These are phyloP conservation scores for Maccullochella peelii DNA, from an alignment of 2,113 vertebrate species.

Conservation along the genomic window DNA sequence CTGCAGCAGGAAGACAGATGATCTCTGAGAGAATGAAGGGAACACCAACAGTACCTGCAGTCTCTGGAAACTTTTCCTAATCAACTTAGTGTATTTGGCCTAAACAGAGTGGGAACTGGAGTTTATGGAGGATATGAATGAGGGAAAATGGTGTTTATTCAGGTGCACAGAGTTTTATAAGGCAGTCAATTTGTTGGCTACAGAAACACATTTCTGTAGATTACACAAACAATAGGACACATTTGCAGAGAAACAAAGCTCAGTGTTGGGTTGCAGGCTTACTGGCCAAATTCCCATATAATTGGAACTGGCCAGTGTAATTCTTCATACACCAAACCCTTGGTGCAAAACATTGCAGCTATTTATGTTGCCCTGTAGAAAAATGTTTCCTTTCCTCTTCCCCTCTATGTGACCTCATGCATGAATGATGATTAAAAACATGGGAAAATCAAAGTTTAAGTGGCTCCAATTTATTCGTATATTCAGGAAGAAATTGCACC, in stretches of 20 bases:
- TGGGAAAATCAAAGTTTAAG: background rate
- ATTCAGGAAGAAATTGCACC: background rate
- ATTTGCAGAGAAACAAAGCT: conserved; percentile 40
- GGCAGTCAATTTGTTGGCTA: conserved; percentile 21
- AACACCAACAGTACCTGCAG: conserved; percentile 48
- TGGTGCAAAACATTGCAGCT: conserved; percentile 19
- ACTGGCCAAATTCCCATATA: conserved; percentile 4
- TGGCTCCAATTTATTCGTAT: background rate
- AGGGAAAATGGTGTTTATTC: conserved; percentile 40
- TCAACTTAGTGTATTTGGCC: conserved; percentile 47
- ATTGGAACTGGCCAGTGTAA: conserved; percentile 20
- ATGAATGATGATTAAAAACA: conserved; percentile 30
- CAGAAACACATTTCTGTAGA: conserved; percentile 33
- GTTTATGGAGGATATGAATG: background rate
- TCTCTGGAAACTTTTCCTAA: conserved; percentile 47
- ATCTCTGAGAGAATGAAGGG: conserved; percentile 38
- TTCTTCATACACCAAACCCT: background rate
- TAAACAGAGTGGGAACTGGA: conserved; percentile 5
- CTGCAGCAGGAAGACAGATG: conserved; percentile 66
- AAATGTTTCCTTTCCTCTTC: background rate
- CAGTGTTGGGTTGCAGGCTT: background rate
- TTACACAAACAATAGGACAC: conserved; percentile 55
- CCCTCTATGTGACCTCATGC: conserved; percentile 2
- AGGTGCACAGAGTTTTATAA: conserved; percentile 43
- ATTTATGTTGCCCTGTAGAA: conserved; percentile 22